Percentiles rank a stretch among this genome's conserved stretches.
Evolutionary conservation across 1,140 invertebrate species (phyloP).

Genomic region (Scaptomyza graminum): DNA sequence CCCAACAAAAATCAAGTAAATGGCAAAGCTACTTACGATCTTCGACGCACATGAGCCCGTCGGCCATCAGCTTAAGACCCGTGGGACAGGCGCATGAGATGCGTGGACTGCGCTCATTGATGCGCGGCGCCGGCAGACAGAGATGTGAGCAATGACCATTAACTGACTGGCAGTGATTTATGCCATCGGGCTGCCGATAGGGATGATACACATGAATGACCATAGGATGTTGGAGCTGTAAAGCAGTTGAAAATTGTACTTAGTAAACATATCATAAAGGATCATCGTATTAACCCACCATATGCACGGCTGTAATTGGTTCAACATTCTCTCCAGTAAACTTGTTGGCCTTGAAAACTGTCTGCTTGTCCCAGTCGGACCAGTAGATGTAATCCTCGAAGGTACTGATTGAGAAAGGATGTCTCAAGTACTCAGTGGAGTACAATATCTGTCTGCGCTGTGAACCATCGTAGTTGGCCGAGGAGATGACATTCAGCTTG

Average conservation of each 20-base stretch:
- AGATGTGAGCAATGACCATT: conserved; percentile 96
- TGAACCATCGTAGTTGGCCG: conserved; percentile 93
- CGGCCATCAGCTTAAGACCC: conserved; percentile 89
- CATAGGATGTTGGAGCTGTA: conserved; percentile 94
- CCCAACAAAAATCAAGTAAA: conserved; percentile 93
- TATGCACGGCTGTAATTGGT: conserved; percentile 89
- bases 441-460: conserved; percentile 90
- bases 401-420: conserved; percentile 96
- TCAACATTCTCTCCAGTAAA: conserved; percentile 93
- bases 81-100: conserved; percentile 95
- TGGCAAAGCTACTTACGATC: conserved; percentile 96
- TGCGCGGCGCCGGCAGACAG: conserved; percentile 93
- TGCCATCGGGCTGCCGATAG: conserved; percentile 94
- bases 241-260: background rate
- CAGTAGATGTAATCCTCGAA: conserved; percentile 98
- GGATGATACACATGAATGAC: conserved; percentile 97
- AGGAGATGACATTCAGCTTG: conserved; percentile 94
- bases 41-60: conserved; percentile 93
- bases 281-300: conserved; percentile 84
- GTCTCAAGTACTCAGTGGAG: conserved; percentile 89
- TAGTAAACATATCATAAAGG: background rate
- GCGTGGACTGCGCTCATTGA: conserved; percentile 89
- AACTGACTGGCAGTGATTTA: conserved; percentile 95
- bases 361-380: conserved; percentile 98
- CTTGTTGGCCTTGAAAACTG: conserved; percentile 97